Evolutionary conservation across 2,888 invertebrate genomes (phyloP), one percentile per base, ranked within the genome.

Genomic region (Argyresthia albistria): DNA sequence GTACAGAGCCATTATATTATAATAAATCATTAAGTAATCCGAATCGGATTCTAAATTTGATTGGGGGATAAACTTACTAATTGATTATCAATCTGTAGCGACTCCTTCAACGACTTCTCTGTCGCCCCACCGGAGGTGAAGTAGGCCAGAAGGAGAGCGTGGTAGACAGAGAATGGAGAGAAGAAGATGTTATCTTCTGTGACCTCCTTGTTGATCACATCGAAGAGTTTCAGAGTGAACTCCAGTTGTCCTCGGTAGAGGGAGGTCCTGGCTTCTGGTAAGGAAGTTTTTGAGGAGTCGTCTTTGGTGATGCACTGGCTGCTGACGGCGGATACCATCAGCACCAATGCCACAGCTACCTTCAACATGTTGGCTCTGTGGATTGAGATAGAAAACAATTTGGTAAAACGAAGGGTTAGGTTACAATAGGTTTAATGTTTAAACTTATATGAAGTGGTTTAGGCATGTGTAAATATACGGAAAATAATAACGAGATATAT

Each of bases 131-230:
- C 90, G 1, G 95, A 83, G 0, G 95, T 91, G 65, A 95, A 95
- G 69, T 95, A 96, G 0, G 94, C 93, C 57, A 96, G 80, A 50
- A 93, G 73, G 37, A 97, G 69, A 0, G 95, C 92, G 62, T 95
- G 93, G 68, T 95, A 93, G 11, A 96, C 92, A 59, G 95, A 96
- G 80, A 94, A 93, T 0, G 96, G 96, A 7, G 96, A 96, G 76
- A 95, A 95, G 88, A 97, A 95, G 43, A 96, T 80, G 72, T 96
- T 96, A 60, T 93, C 92, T 45, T 90, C 84, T 0, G 92, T 90
- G 58, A 91, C 90, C 14, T 90, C 89, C 53, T 88, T 77, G 59
- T 92, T 91, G 58, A 93, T 90, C 14, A 91, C 89, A 58, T 91
- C 90, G 62, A 96, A 84, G 52, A 94, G 84, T 49, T 91, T 90